A percentile compares a stretch with the other conserved stretches of the same genome.
These are phyloP conservation scores for Drosophila ustulata DNA, from an alignment of 2,888 invertebrate species.

Conservation along the genomic window DNA sequence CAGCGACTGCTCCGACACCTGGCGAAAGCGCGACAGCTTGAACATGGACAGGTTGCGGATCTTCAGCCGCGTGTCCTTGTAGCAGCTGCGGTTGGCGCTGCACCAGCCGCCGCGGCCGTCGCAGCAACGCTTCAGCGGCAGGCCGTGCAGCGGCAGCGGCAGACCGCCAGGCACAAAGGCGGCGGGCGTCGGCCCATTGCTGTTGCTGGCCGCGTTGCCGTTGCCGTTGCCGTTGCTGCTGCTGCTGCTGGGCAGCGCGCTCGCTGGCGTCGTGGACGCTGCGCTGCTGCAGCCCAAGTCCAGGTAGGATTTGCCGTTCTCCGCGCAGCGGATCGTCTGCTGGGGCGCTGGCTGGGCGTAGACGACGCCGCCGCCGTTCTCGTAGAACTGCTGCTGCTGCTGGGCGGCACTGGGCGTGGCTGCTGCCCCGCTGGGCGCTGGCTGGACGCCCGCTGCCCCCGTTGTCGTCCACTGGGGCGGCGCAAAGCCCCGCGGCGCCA, in stretches of 20 bases:
- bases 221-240: background rate
- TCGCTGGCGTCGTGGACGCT: slow-evolving; percentile 55
- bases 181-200: slow-evolving; percentile 25
- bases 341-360: slow-evolving; percentile 89
- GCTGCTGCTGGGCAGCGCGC: slow-evolving; percentile 31
- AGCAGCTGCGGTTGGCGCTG: slow-evolving; percentile 91
- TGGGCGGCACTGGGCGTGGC: slow-evolving; percentile 37
- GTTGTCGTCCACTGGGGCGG: slow-evolving; percentile 74
- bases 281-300: slow-evolving; percentile 90
- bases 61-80: slow-evolving; percentile 93
- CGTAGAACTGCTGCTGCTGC: slow-evolving; percentile 70
- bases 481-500: slow-evolving; percentile 76
- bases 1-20: slow-evolving; percentile 95
- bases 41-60: slow-evolving; percentile 96
- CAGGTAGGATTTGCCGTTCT: slow-evolving; percentile 95
- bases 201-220: background rate
- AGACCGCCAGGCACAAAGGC: slow-evolving; percentile 53
- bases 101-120: slow-evolving; percentile 90
- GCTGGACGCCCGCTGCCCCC: slow-evolving; percentile 22
- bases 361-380: slow-evolving; percentile 65
- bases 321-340: slow-evolving; percentile 94
- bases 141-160: slow-evolving; percentile 75
- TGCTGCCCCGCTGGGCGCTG: slow-evolving; percentile 19
- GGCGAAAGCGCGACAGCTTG: slow-evolving; percentile 94
- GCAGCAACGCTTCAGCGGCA: slow-evolving; percentile 87